phyloP scores from a whole-genome alignment of 2,113 vertebrate species.

The Carollia perspicillata region DNA sequence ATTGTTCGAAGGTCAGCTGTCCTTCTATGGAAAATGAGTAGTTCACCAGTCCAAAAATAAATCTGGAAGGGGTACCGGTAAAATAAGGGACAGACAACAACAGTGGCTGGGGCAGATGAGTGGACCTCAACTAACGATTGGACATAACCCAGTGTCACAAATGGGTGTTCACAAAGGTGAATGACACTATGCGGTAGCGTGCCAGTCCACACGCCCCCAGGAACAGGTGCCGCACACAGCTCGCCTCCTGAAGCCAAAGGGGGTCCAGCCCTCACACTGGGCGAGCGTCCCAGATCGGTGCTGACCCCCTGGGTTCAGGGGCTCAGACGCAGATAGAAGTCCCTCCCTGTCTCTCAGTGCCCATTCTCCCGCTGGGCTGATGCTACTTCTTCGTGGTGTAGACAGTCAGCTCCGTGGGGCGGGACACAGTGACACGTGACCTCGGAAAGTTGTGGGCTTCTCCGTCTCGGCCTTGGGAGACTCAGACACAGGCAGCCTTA shows the following conservation, averaged over 20 bases:
- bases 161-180: neutral
- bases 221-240: too few relatives aligned
- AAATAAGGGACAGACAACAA: neutral
- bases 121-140: neutral
- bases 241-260: too few relatives aligned
- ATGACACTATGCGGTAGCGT: rapidly evolving
- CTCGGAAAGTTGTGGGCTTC: neutral
- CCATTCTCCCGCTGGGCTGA: rapidly evolving
- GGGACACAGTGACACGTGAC: rapidly evolving
- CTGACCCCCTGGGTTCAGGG: neutral
- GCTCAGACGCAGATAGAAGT: rapidly evolving
- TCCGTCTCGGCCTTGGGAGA: rapidly evolving
- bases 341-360: neutral
- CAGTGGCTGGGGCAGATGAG: too few relatives aligned
- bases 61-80: too few relatives aligned
- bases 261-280: too few relatives aligned
- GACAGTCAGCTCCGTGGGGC: neutral
- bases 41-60: neutral
- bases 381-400: neutral
- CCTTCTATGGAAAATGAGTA: neutral
- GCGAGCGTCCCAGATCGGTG: too few relatives aligned
- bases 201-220: too few relatives aligned
- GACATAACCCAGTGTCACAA: neutral
- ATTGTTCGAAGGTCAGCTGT: neutral
- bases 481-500: neutral